Conservation (phyloP, 2,113 vertebrate species). For the Rafetus swinhoei region DNA sequence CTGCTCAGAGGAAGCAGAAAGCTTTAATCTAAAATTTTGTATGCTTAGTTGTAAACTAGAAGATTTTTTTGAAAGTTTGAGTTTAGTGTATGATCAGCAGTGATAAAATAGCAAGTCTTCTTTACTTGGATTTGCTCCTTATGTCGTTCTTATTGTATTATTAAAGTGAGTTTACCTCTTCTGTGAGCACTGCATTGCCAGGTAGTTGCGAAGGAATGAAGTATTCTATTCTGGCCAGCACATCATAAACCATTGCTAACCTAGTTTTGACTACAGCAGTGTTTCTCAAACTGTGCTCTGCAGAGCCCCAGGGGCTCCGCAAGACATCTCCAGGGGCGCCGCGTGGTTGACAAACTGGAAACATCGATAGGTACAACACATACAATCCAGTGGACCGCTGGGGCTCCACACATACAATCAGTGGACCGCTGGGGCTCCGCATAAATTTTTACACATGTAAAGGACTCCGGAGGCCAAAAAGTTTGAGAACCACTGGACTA, state of each 20-base stretch:
- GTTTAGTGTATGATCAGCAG: neutral
- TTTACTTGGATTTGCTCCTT: neutral
- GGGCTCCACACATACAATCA: no score
- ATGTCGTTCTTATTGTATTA: neutral
- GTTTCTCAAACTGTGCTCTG: no score
- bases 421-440: no score
- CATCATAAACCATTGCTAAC: neutral
- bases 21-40: neutral
- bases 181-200: neutral
- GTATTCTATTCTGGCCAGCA: neutral
- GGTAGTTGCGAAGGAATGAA: neutral
- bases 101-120: neutral
- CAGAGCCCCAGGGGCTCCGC: no score
- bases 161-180: neutral
- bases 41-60: slow-evolving; percentile 6
- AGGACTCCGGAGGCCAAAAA: no score
- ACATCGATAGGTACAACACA: no score
- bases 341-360: no score
- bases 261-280: neutral
- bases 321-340: no score
- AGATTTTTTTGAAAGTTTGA: slow-evolving; percentile 34
- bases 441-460: no score
- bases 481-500: no score
- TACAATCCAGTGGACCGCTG: no score
- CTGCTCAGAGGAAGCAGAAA: neutral